These are phyloP conservation scores for Mycteria americana DNA, from an alignment of 2,797 vertebrate species.

Conservation along the genomic window DNA sequence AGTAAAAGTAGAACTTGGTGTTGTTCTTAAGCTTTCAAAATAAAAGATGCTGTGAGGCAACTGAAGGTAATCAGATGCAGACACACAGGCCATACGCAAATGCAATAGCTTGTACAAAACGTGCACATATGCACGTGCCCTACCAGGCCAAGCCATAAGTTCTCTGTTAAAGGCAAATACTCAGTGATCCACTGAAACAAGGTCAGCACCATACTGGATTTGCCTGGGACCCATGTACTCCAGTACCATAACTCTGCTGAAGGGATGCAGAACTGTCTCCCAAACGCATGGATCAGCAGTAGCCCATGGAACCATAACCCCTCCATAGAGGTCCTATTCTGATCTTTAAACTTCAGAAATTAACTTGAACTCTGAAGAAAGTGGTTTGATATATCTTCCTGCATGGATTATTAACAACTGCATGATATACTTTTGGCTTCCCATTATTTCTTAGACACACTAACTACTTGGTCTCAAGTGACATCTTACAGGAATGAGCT, in stretches of 20 bases:
- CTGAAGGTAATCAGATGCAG: conserved; percentile 54
- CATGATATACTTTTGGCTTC: not conserved
- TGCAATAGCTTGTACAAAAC: not conserved
- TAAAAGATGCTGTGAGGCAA: conserved; percentile 46
- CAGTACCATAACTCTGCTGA: not conserved
- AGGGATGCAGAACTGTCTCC: not conserved
- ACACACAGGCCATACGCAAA: conserved; percentile 6
- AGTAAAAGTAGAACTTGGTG: conserved; percentile 50
- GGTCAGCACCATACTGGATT: not conserved
- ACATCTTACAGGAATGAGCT: not conserved
- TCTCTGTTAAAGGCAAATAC: conserved; percentile 12
- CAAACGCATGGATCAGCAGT: not conserved
- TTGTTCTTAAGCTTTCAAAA: conserved; percentile 45
- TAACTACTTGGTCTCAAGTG: not conserved
- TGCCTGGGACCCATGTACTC: not conserved
- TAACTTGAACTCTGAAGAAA: not conserved
- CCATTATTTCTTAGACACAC: not conserved
- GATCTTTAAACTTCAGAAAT: not conserved
- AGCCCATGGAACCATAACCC: not conserved
- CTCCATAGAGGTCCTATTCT: not conserved
- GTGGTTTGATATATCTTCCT: not conserved
- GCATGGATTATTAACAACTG: not conserved
- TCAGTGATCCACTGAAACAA: not conserved
- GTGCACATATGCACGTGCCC: not conserved
- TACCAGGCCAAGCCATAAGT: not conserved